Evolutionary conservation across 2,888 invertebrate genomes (phyloP), one percentile per base, ranked within the genome.

Genomic region (Patella ulyssiponensis): DNA sequence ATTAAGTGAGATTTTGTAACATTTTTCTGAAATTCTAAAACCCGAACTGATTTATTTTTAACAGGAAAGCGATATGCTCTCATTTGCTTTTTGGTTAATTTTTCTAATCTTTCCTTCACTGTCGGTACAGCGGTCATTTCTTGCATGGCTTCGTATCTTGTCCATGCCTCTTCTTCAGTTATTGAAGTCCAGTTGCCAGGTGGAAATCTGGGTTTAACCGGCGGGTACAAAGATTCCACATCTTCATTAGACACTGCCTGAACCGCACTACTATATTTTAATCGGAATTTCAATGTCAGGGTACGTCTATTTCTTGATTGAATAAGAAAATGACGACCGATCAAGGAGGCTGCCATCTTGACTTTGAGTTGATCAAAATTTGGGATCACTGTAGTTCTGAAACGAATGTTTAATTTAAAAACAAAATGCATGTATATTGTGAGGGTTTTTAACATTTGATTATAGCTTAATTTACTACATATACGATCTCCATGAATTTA

Each of bases 1-100:
- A 94, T 93, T 52, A 96, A 92, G 88, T 95, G 94, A 4, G 96
- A 97, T 91, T 95, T 94, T 7, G 97, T 97, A 76, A 95, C 94
- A 89, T 95, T 94, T 87, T 96, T 95, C 56, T 94, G 93, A 76
- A 95, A 92, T 0, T 94, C 93, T 89, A 96, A 91, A 71, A 94
- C 77, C 54, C 71, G 73, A 70, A 87, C 81, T 53, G 78, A 51
- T 44, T 23, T 51, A 77, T 82, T 23, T 44, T 54, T 7, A 74
- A 77, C 52, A 33, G 72, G 72, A 78, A 53, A 12, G 20, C 58
- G 52, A 77, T 53, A 11, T 71, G 72, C 5, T 23, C 56, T 74
- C 75, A 20, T 77, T 74, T 52, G 75, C 53, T 14, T 76, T 54
- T 73, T 52, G 51, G 73, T 83, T 7, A 88, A 69, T n/a, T 76